Percentiles rank a stretch among this genome's conserved stretches.
These are phyloP conservation scores for Anoplophora glabripennis DNA, from an alignment of 1,140 invertebrate genomes.

Conservation along the genomic window DNA sequence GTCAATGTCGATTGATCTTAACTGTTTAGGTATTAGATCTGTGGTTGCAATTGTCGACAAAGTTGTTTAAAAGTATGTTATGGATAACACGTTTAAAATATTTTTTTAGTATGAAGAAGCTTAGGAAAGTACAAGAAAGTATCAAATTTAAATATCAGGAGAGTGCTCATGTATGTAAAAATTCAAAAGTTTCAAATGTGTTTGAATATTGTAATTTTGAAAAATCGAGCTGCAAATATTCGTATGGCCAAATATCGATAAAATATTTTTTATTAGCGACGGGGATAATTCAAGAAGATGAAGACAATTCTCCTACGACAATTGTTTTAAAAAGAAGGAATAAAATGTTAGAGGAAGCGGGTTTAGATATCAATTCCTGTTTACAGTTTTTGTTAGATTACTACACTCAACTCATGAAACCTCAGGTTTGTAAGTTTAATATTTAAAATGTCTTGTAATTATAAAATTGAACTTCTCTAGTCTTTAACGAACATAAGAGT, in stretches of 20 bases:
- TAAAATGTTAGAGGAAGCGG: constrained; percentile 51
- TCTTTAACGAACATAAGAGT: constrained; percentile 46
- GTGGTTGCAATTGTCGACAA: too few species aligned
- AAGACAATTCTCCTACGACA: constrained; percentile 41
- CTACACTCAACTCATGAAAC: constrained; percentile 70
- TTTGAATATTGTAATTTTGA: constrained; percentile 43
- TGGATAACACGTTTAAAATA: too few species aligned
- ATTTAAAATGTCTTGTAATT: not conserved
- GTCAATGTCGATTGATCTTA: too few species aligned
- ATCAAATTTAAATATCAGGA: constrained; percentile 35
- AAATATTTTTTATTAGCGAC: constrained; percentile 41
- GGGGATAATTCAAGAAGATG: constrained; percentile 31
- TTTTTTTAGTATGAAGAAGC: constrained; percentile 37
- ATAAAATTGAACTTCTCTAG: constrained; percentile 16
- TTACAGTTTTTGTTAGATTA: constrained; percentile 81
- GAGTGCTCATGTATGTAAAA: constrained; percentile 14
- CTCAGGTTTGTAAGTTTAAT: constrained; percentile 44
- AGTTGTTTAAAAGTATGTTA: too few species aligned
- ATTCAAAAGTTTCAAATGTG: constrained; percentile 33
- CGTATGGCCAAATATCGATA: constrained; percentile 55
- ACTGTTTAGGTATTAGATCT: too few species aligned
- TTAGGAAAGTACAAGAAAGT: constrained; percentile 36
- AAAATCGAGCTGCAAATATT: constrained; percentile 42
- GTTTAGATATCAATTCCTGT: constrained; percentile 81
- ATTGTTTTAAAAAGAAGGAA: constrained; percentile 45